Conservation (phyloP, 2,888 invertebrate genomes). For the Tetropium fuscum region DNA sequence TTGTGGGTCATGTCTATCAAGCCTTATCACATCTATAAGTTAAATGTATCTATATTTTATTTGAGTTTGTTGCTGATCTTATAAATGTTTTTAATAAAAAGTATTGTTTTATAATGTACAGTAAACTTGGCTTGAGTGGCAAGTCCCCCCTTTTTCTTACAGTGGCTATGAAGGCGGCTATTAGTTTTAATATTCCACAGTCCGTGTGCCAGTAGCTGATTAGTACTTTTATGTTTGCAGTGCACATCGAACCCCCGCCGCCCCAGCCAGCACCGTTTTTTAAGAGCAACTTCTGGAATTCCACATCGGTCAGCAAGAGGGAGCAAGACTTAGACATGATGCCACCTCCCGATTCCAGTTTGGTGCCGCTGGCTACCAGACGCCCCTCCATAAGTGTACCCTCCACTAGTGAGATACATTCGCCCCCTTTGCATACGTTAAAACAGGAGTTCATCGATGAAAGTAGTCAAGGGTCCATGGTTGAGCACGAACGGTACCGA, state of each 20-base stretch:
- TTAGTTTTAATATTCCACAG: constrained; percentile 50
- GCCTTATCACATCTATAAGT: constrained; percentile 52
- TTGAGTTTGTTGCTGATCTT: neutral
- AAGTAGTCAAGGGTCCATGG: constrained; percentile 75
- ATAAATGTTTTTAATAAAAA: neutral
- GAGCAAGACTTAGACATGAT: constrained; percentile 74
- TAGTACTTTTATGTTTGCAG: constrained; percentile 62
- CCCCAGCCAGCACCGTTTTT: constrained; percentile 47
- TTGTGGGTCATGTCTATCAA: constrained; percentile 66
- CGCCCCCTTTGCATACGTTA: constrained; percentile 68
- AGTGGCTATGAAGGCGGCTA: constrained; percentile 65
- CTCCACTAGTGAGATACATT: constrained; percentile 71
- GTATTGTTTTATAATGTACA: too few relatives aligned
- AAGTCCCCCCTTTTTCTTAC: constrained; percentile 62
- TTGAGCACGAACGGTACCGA: constrained; percentile 61
- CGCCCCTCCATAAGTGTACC: constrained; percentile 69
- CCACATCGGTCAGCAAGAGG: constrained; percentile 64
- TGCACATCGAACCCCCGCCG: constrained; percentile 55
- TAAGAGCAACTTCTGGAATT: constrained; percentile 56
- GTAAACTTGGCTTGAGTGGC: constrained; percentile 65
- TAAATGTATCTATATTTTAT: constrained; percentile 8
- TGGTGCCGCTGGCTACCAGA: constrained; percentile 73
- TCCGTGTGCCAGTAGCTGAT: constrained; percentile 55
- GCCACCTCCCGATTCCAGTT: constrained; percentile 75
- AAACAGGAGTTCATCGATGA: constrained; percentile 81